These are phyloP conservation scores for Naso thynnoides DNA, from an alignment of 2,797 vertebrate genomes.

Conservation along the genomic window DNA sequence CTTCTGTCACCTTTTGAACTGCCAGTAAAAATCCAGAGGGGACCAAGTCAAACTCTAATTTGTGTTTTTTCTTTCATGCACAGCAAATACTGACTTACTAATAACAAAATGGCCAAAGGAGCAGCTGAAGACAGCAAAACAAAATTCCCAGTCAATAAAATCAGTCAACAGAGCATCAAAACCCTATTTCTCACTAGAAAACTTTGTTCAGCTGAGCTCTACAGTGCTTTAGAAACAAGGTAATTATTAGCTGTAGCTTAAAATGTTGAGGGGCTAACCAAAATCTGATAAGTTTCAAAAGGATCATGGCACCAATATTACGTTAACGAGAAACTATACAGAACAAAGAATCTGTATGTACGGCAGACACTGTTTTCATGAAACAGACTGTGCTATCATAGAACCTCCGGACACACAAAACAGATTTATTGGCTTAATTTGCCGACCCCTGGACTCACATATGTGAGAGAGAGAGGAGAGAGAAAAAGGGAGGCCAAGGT, in stretches of 20 bases:
- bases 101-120: slow-evolving; percentile 46
- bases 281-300: background rate
- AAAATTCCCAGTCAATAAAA: slow-evolving; percentile 62
- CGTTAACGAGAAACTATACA: background rate
- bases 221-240: slow-evolving; percentile 10
- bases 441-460: slow-evolving; percentile 71
- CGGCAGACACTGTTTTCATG: background rate
- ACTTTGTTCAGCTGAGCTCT: background rate
- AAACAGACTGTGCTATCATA: slow-evolving; percentile 1
- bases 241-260: background rate
- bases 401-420: slow-evolving; percentile 53
- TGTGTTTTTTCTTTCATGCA: slow-evolving; percentile 20
- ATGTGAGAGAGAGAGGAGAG: slow-evolving; percentile 55
- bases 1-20: background rate
- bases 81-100: slow-evolving; percentile 28
- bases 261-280: background rate
- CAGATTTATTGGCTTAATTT: slow-evolving; percentile 85
- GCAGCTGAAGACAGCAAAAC: slow-evolving; percentile 45
- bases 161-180: slow-evolving; percentile 42
- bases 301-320: background rate
- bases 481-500: slow-evolving; percentile 80
- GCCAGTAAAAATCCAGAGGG: background rate
- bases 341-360: background rate
- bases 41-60: slow-evolving; percentile 12
- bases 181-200: slow-evolving; percentile 13